A percentile compares a stretch with the other conserved stretches of the same genome.
phyloP scores from a whole-genome alignment of 1,140 invertebrate species.

The Anastrepha ludens region DNA sequence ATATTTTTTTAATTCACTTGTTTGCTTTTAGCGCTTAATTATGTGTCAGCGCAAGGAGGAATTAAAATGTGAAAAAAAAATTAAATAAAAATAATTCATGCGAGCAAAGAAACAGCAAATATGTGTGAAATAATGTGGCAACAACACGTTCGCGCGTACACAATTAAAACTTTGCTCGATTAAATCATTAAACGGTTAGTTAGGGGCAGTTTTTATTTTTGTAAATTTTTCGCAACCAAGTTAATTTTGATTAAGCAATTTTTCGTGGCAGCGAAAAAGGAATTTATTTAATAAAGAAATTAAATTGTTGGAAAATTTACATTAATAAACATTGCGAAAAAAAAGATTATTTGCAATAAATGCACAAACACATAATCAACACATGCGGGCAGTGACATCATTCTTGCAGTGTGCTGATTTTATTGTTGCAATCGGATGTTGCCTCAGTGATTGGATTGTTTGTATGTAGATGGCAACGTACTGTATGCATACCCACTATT shows the following conservation, averaged over 20 bases:
- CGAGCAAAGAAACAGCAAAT: not conserved
- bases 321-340: conserved; percentile 14
- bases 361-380: not conserved
- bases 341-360: not conserved
- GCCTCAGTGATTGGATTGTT: not conserved
- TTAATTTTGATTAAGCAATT: conserved; percentile 48
- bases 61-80: not conserved
- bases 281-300: conserved; percentile 22
- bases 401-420: not conserved
- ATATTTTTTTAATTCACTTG: conserved; percentile 25
- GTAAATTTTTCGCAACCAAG: not conserved
- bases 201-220: not conserved
- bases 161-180: conserved; percentile 36
- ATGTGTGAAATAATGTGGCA: conserved; percentile 19
- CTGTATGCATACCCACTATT: too few species aligned
- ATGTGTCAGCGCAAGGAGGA: not conserved
- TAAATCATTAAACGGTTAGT: conserved; percentile 34
- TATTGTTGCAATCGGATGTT: conserved; percentile 11
- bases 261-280: not conserved
- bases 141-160: conserved; percentile 39
- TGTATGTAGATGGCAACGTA: not conserved
- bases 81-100: not conserved
- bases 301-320: conserved; percentile 26
- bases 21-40: conserved; percentile 21
- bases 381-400: conserved; percentile 42